These are phyloP conservation scores for Pseudochaenichthys georgianus DNA, from an alignment of 2,797 vertebrate species.

Conservation along the genomic window DNA sequence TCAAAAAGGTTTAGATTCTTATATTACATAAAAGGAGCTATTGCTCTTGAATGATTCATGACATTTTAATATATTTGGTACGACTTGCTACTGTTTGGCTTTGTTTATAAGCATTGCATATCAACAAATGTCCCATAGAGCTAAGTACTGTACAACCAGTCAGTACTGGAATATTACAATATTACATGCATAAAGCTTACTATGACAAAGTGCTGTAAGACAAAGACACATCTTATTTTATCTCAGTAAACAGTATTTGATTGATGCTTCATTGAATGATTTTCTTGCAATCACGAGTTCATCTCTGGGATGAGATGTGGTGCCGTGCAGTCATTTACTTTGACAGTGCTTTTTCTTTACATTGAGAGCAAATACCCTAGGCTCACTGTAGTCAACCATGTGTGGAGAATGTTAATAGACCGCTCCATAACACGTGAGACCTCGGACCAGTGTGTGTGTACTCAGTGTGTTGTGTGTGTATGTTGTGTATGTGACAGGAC, in stretches of 20 bases:
- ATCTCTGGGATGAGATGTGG: slow-evolving; percentile 8
- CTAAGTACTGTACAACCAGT: background rate
- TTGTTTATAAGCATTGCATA: background rate
- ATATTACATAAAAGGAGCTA: background rate
- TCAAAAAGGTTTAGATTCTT: background rate
- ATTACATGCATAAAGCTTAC: background rate
- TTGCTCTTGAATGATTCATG: background rate
- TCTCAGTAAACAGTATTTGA: background rate
- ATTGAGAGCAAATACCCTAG: slow-evolving; percentile 41
- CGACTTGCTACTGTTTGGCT: background rate
- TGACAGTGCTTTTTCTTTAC: slow-evolving; percentile 59
- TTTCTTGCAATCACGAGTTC: slow-evolving; percentile 25
- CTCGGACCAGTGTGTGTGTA: slow-evolving; percentile 20
- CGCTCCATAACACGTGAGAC: slow-evolving; percentile 49
- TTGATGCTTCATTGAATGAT: slow-evolving; percentile 5
- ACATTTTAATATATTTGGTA: slow-evolving; percentile 5
- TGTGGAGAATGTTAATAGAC: slow-evolving; percentile 53
- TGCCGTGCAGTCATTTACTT: slow-evolving; percentile 44
- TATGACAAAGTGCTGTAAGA: background rate
- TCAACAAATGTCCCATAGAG: background rate
- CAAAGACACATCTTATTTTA: background rate
- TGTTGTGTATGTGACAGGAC: slow-evolving; percentile 3
- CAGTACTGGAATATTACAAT: background rate
- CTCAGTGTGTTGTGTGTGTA: background rate
- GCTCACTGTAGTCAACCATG: slow-evolving; percentile 45